Evolutionary conservation across 2,113 vertebrate genomes (phyloP), one percentile per base, ranked within the genome.

Genomic region (Oreochromis aureus): DNA sequence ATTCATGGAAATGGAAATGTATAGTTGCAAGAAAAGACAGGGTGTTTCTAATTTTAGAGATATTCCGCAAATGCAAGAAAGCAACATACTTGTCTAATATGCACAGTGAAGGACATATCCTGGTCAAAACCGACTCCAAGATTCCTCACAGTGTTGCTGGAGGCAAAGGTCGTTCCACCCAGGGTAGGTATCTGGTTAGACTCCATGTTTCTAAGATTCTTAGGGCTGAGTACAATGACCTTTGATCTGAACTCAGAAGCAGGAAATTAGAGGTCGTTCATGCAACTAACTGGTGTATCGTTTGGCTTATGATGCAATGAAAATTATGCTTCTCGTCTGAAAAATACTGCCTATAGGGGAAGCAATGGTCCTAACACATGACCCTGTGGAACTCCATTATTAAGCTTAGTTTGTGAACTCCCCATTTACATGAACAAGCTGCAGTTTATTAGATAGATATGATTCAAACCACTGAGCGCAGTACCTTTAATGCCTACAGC

Each of bases 401-500:
- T 36, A 36, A 36, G 18, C 32, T 3, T 12, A 5, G 10, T 66
- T n/a, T 0, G 32, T 63, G 32, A 36, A 46, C 44, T 6, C 44
- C 12, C 12, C 13, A 46, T 15, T 46, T 15, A 15, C 44, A 46
- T 15, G 44, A 44, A 36, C 59, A 63, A 63, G 6, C 32, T 63
- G 59, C 10, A 59, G 56, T 16, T 13, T 16, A 3, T 10, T 16
- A 32, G 56, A 18, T 15, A 36, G 32, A 36, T 63, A 19, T 66
- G 0, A 66, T 8, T 66, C 19, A 22, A 66, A 66, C 61, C 61
- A 39, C 61, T 39, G 61, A 39, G 61, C 0, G 34, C 19, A 22
- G 61, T n/a, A 0, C 34, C 61, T 0, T 12, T 66, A 39, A 39
- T 34, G 16, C 61, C 61, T 66, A n/a, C 61, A 22, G 34, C 3